Base-by-base conservation (phyloP, 1,140 invertebrate species). In the Mya arenaria region DNA sequence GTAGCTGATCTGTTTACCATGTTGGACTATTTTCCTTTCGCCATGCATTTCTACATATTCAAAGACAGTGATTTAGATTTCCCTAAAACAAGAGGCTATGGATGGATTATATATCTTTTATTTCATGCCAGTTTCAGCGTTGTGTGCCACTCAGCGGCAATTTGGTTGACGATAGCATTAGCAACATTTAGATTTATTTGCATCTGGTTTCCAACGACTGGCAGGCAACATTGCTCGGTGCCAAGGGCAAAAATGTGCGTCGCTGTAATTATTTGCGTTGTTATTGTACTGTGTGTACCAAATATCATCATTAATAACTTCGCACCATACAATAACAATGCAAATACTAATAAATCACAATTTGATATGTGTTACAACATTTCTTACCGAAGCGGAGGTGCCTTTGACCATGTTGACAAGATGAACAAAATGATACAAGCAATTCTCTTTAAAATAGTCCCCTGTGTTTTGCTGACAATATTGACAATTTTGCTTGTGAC, bases 161-260 rank as follows among this genome's bases (percentile, higher is more conserved):
- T 98, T 75, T 98, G 97, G 95, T 91, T 99, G 80, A 98, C 98
- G 0, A 96, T 99, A 0, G 96, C 96, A 1, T 91, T 99, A 52
- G 98, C 98, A 0, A 95, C 99, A 5, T 99, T 98, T 96, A 94
- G 98, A 5, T 99, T 97, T 90, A 95, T 99, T 23, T 97, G 97
- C 0, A 96, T 98, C 0, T 94, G 94, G 79, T 91, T 95, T 88
- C 96, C 97, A 0, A 96, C 96, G 71, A 94, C 94, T 63, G 97
- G 96, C 90, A 93, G 34, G 8, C 58, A 78, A 5, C 97, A 96
- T 95, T 98, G 97, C 88, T 96, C 94, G 75, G 95, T 96, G 92
- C 88, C 93, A 1, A 93, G 95, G 1, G 97, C 97, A 87, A 95
- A 95, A 41, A 90, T 95, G 30, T 96, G 96, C 0, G 96, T 98